These are phyloP conservation scores for Myopa testacea DNA, from an alignment of 2,888 invertebrate species.

Conservation along the genomic window DNA sequence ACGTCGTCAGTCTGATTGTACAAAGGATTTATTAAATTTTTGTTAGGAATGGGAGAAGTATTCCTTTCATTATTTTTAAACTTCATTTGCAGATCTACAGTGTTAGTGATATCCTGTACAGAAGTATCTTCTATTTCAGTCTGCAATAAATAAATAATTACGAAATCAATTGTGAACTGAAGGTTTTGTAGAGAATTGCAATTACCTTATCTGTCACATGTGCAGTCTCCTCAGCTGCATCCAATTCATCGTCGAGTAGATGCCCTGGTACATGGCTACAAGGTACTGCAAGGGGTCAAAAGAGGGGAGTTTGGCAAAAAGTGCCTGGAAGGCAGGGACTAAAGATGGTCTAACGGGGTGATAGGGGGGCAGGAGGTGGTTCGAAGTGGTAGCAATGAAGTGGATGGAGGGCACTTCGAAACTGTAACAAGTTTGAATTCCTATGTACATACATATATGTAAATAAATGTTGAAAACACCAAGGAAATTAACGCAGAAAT, in stretches of 20 bases:
- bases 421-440: no score
- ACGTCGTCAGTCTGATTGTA: not conserved
- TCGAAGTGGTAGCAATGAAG: no score
- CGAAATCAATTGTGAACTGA: not conserved
- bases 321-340: no score
- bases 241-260: slow-evolving; percentile 64
- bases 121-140: not conserved
- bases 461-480: no score
- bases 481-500: no score
- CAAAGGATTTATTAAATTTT: slow-evolving; percentile 16
- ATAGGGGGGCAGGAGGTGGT: no score
- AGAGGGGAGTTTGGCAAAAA: no score
- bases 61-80: not conserved
- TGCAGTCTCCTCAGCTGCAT: slow-evolving; percentile 53
- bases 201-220: slow-evolving; percentile 24
- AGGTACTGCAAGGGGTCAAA: no score
- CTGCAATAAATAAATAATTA: not conserved
- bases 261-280: no score
- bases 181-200: not conserved
- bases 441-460: no score
- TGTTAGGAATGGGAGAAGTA: not conserved
- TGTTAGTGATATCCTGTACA: not conserved
- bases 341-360: no score
- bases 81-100: not conserved
- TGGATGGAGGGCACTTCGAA: no score